Base-by-base conservation (phyloP, 2,113 vertebrate species). In the Macrotis lagotis region DNA sequence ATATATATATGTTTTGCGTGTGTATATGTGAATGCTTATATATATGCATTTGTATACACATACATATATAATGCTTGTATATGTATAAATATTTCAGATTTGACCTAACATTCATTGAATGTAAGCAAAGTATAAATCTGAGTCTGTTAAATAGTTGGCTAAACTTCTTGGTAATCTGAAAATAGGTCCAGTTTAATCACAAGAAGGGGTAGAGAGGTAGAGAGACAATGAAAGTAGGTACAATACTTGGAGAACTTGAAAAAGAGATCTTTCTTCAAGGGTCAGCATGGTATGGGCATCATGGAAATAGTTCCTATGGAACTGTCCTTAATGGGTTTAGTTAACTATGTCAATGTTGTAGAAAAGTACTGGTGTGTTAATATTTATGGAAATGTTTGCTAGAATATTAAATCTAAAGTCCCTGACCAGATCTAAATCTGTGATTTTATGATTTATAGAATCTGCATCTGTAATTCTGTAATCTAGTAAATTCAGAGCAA, bases 51-150 rank as follows among this genome's bases (percentile, higher is more conserved):
- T 51, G 19, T 3, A 19, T 19, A 9, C 11, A 51, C 11, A 51
- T 16, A 51, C 28, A 31, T 11, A 28, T 9, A 53, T 53, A 28
- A 31, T 59, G 55, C 14, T 3, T 59, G 14, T 14, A 59, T 31
- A 14, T 91, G 44, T 3, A 96, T 55, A 93, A 89, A 88, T 48
- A 89, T 90, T 14, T 89, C 48, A 55, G 48, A 2, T 74, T 74
- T 95, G 89, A 48, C 16, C 19, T 22, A 83, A 52, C 96, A 2
- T 53, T 50, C 93, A 19, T 44, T 95, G 92, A 59, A 93, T 94
- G 91, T 31, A 53, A 4, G 59, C 2, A 50, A 44, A 83, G 19
- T n/a, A 44, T 83, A 0, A 19, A 74, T 74, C 59, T 44, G 2
- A 19, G 16, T 74, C 59, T 47, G 49, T 4, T 0, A 25, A 50